phyloP scores from a whole-genome alignment of 2,113 vertebrate genomes.

The Salminus brasiliensis region DNA sequence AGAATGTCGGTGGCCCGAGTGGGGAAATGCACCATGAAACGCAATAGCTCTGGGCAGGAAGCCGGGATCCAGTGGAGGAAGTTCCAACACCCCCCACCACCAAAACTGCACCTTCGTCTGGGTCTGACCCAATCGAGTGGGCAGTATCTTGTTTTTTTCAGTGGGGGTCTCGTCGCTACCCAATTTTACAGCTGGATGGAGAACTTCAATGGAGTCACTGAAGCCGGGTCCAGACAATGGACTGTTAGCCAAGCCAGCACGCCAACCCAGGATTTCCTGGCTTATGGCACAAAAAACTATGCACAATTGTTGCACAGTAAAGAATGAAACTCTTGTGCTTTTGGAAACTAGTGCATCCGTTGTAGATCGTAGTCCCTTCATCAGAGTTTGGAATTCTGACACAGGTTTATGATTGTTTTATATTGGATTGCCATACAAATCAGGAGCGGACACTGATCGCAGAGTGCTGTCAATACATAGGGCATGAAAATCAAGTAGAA shows the following conservation, averaged over 20 bases:
- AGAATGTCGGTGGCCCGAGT: constrained; percentile 43
- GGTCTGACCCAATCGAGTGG: constrained; percentile 52
- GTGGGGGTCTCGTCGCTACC: constrained; percentile 59
- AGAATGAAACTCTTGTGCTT: constrained; percentile 50
- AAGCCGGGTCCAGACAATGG: constrained; percentile 68
- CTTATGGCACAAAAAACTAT: constrained; percentile 62
- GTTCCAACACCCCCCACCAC: constrained; percentile 57
- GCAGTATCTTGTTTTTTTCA: constrained; percentile 73
- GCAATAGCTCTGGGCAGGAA: constrained; percentile 57
- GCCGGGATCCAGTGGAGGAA: constrained; percentile 56
- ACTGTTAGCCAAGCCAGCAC: constrained; percentile 60
- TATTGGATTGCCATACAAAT: neutral
- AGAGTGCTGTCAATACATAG: constrained; percentile 22
- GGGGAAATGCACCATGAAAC: constrained; percentile 61
- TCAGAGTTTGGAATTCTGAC: neutral
- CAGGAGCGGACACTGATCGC: neutral
- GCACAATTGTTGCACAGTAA: constrained; percentile 40
- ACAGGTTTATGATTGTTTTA: neutral
- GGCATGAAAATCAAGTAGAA: constrained; percentile 61
- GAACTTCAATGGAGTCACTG: constrained; percentile 74
- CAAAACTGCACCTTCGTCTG: constrained; percentile 49
- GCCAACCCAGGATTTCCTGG: constrained; percentile 75
- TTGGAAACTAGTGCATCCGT: neutral
- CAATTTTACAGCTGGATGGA: constrained; percentile 80
- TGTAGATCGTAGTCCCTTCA: neutral